Conservation (phyloP, 2,797 vertebrate genomes). For the Tiaroga cobitis region DNA sequence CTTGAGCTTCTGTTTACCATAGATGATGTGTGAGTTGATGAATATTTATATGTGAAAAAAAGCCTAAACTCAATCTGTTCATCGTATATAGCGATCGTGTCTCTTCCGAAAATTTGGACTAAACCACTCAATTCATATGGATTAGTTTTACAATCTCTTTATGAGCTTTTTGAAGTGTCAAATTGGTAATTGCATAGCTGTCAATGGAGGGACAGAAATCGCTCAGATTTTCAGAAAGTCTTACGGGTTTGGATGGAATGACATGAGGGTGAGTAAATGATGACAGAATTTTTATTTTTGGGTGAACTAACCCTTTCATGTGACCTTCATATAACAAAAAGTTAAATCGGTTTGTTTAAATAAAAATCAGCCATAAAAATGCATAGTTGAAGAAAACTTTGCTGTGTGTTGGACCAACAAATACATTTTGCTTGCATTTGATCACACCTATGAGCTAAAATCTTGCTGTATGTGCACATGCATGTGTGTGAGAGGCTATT, state of each 20-base stretch:
- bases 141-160: neutral
- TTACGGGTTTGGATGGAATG: neutral
- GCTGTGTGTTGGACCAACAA: neutral
- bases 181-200: neutral
- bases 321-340: neutral
- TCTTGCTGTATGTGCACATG: conserved; percentile 2
- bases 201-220: neutral
- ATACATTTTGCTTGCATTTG: neutral
- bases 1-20: too few species aligned
- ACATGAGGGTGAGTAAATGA: neutral
- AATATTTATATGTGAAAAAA: too few species aligned
- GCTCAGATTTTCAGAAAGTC: neutral
- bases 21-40: too few species aligned
- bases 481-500: conserved; percentile 31
- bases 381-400: neutral
- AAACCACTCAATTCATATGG: too few species aligned
- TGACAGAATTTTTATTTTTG: neutral
- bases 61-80: too few species aligned
- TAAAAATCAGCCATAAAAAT: neutral
- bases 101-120: too few species aligned
- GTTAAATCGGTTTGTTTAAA: neutral
- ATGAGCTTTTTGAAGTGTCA: neutral
- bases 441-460: neutral
- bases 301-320: neutral
- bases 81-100: neutral